These are phyloP conservation scores for Eonycteris spelaea DNA, from an alignment of 2,113 vertebrate species.

Conservation along the genomic window DNA sequence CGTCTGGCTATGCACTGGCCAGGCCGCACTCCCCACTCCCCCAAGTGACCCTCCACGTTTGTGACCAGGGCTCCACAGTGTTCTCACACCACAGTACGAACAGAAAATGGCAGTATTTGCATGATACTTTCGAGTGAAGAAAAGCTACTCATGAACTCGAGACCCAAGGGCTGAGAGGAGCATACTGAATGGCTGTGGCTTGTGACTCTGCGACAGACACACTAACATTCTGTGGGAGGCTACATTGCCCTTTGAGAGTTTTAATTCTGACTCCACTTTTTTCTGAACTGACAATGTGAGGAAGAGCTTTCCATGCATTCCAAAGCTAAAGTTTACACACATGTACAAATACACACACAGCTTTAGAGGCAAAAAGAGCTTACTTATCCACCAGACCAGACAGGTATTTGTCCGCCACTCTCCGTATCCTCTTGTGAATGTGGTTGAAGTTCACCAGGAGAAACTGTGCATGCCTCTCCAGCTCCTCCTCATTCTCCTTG, in stretches of 20 bases:
- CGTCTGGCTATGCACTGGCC: background rate
- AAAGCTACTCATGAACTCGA: background rate
- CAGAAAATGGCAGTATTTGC: background rate
- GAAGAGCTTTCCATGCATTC: background rate
- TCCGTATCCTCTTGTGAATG: slow-evolving; percentile 96
- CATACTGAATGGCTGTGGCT: background rate
- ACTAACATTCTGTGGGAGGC: background rate
- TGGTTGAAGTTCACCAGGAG: slow-evolving; percentile 97
- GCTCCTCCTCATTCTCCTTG: slow-evolving; percentile 95
- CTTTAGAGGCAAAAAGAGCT: slow-evolving; percentile 61
- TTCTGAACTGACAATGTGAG: background rate
- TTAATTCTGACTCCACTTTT: background rate
- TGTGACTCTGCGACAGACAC: background rate
- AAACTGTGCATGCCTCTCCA: slow-evolving; percentile 96
- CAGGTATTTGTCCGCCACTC: slow-evolving; percentile 97
- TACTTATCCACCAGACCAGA: slow-evolving; percentile 97
- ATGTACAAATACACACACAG: background rate
- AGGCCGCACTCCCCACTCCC: background rate
- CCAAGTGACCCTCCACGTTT: background rate
- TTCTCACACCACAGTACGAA: background rate
- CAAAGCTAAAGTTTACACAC: background rate
- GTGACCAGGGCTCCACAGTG: background rate
- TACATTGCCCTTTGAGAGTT: background rate
- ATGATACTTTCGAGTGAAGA: background rate
- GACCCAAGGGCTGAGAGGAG: background rate